These are phyloP conservation scores for Macrotrachela quadricornifera DNA, from an alignment of 1,140 invertebrate species.

Conservation along the genomic window DNA sequence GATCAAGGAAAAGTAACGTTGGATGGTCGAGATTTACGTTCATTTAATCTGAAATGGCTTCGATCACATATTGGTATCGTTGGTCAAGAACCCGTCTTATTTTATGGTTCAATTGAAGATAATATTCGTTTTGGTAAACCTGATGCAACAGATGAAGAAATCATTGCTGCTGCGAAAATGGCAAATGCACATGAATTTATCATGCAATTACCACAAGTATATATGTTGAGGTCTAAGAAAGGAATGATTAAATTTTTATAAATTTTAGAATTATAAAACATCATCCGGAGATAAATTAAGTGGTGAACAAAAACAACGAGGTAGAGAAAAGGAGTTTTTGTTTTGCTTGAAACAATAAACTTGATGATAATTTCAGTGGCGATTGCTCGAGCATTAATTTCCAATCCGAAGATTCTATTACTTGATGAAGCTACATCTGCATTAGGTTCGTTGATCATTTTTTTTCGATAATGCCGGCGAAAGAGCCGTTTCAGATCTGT, in stretches of 20 bases:
- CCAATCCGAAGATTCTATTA: slow-evolving; percentile 22
- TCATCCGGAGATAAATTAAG: slow-evolving; percentile 27
- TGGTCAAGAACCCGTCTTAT: slow-evolving; percentile 40
- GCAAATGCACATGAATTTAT: slow-evolving; percentile 82
- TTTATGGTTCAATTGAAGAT: slow-evolving; percentile 67
- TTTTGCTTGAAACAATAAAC: too few relatives aligned
- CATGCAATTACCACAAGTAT: slow-evolving; percentile 47
- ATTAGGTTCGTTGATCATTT: slow-evolving; percentile 55
- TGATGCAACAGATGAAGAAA: slow-evolving; percentile 39
- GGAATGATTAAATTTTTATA: slow-evolving; percentile 39
- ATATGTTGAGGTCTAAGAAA: slow-evolving; percentile 35
- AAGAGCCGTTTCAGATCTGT: slow-evolving; percentile 17
- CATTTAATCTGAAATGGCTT: slow-evolving; percentile 15
- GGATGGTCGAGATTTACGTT: not conserved
- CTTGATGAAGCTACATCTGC: slow-evolving; percentile 44
- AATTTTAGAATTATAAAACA: slow-evolving; percentile 67
- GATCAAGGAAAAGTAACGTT: slow-evolving; percentile 17
- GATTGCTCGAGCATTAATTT: slow-evolving; percentile 38
- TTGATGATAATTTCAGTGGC: slow-evolving; percentile 56
- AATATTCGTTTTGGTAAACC: slow-evolving; percentile 67
- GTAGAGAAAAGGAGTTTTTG: slow-evolving; percentile 36
- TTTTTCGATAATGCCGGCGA: slow-evolving; percentile 26
- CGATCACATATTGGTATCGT: slow-evolving; percentile 28
- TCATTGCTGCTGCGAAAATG: slow-evolving; percentile 50
- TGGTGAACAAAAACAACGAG: slow-evolving; percentile 9